Evolutionary conservation across 1,140 invertebrate species (phyloP), one percentile per base, ranked within the genome.

Genomic region (Drosophila bipectinata): DNA sequence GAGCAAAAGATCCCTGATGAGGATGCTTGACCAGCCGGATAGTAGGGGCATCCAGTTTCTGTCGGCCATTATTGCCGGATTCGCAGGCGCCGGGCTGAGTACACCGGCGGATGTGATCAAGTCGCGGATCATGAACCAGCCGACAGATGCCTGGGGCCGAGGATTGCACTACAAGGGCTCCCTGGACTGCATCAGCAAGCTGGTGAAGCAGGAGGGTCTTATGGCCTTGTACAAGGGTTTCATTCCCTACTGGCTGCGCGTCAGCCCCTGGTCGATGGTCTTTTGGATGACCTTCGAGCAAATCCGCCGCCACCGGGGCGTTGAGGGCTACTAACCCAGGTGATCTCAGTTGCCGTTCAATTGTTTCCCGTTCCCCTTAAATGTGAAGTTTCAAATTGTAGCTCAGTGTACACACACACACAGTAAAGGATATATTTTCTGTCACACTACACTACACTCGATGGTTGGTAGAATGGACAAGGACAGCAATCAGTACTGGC

Each of bases 211-310:
- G 1, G 83, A 87, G 60, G 79, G 83, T 0, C 0, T 26, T 0
- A 1, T 69, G 0, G 49, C 49, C 1, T 12, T 88, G 1, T 87
- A 82, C 39, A 87, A 79, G 44, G 83, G 79, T 2, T 15, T 87
- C 0, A n/a, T 87, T 1, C 78, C 82, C 4, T 72, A 61, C 26
- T 88, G 78, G 74, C 47, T 82, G 4, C 52, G 78, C 1, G n/a
- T 87, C 4, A 74, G 82, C 1, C 64, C 82, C 3, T 87, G 79
- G 64, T 87, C 82, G 6, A 57, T 87, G 3, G 24, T 87, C 0
- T 87, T 87, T 51, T 87, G 83, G 83, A 12, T 88, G 7, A 74
- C 78, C 0, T 24, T 88, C 1, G 82, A 87, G 4, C 64, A 88
- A 14, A 18, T 47, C 18, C 44, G 44, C 3, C 41, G 41, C 1